Conservation (phyloP, 2,888 invertebrate species). For the Noctua pronuba region DNA sequence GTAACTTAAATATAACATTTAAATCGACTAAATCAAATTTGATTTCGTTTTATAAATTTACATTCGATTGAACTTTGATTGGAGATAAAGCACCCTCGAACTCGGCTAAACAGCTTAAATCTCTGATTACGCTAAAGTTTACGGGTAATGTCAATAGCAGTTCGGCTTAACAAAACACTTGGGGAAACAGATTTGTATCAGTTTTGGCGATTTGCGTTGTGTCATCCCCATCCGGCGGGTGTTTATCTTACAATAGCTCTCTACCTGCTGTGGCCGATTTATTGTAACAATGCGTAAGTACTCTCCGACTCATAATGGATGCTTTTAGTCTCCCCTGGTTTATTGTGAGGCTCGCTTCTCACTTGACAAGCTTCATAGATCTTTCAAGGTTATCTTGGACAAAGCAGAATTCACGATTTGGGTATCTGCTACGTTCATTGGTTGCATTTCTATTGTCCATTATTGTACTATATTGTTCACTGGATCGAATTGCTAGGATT, state of each 20-base stretch:
- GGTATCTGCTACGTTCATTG: constrained; percentile 26
- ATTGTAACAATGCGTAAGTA: constrained; percentile 71
- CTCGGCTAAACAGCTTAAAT: constrained; percentile 53
- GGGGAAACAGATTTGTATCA: constrained; percentile 71
- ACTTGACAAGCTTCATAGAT: constrained; percentile 56
- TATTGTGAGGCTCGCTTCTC: constrained; percentile 56
- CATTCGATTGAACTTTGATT: constrained; percentile 54
- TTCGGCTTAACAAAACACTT: constrained; percentile 69
- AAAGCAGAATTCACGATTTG: constrained; percentile 39
- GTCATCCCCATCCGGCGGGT: constrained; percentile 70
- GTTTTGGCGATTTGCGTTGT: constrained; percentile 74
- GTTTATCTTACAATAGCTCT: constrained; percentile 74
- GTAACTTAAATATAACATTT: constrained; percentile 14
- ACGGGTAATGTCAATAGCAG: constrained; percentile 71
- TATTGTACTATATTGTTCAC: constrained; percentile 16
- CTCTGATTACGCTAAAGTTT: constrained; percentile 60
- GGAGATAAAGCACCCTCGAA: constrained; percentile 49
- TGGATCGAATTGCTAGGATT: constrained; percentile 11
- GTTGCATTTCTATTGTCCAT: constrained; percentile 27
- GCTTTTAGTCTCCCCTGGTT: constrained; percentile 59
- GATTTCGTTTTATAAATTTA: constrained; percentile 43
- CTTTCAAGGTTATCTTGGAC: constrained; percentile 56
- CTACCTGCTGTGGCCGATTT: constrained; percentile 79
- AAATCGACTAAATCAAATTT: constrained; percentile 35
- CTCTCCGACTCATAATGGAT: constrained; percentile 68